Base-by-base conservation (phyloP, 2,888 invertebrate species). In the Pterobdella sp. region DNA sequence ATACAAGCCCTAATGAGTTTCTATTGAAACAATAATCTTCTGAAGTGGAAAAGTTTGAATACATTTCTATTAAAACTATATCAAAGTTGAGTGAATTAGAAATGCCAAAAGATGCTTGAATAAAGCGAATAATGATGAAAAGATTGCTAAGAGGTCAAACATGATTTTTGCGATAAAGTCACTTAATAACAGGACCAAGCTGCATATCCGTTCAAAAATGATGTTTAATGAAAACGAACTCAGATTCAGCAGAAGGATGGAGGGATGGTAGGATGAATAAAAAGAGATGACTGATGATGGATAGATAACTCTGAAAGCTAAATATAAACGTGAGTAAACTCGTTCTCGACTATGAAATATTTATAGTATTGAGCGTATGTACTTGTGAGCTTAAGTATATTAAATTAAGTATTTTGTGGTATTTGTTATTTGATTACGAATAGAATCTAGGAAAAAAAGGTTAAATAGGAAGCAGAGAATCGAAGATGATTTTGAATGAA, bases 141-240 rank as follows among this genome's bases (percentile, higher is more conserved):
- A 56, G 26, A 56, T 7, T 56, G 60, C 60, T 26, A 42, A 4
- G 4, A 3, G 60, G 60, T n/a, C 60, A 56, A 3, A 3, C 10
- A 26, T 56, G 60, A 56, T 56, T 56, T 56, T 56, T 56, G n/a
- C 7, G 60, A 56, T 56, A 56, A 56, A 56, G 60, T 56, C n/a
- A 56, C 60, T 56, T 4, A 56, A 22, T 14, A 56, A 56, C n/a
- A 22, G 26, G 60, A n/a, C 60, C 60, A 56, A 3, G n/a, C 4
- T 14, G 60, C 60, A 56, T 56, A 56, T 56, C 60, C 60, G 60
- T 22, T 56, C 60, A 56, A 56, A n/a, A 42, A 56, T 22, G 26
- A 56, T 22, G 60, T 22, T 3, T 56, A 56, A 56, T 56, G 60
- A 56, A 56, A 56, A 56, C n/a, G 60, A 56, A 56, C 60, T n/a